Conservation (phyloP, 2,113 vertebrate genomes). For the Triplophysa dalaica region DNA sequence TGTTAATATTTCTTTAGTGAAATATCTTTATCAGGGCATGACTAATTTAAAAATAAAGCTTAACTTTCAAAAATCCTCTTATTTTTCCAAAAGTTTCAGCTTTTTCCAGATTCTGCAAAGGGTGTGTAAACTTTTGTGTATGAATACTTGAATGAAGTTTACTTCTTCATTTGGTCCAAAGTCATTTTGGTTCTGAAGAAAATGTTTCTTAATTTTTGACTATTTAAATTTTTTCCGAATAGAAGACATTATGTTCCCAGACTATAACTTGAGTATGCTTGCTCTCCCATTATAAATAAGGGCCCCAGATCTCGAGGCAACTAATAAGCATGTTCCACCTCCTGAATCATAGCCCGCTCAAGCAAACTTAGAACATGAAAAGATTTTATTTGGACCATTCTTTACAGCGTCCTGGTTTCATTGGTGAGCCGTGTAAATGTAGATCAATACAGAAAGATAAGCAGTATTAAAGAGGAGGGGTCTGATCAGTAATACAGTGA, state of each 20-base stretch:
- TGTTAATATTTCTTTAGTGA: too few relatives aligned
- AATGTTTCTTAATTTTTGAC: too few relatives aligned
- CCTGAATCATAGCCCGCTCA: neutral
- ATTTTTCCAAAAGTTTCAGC: too few relatives aligned
- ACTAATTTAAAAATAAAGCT: too few relatives aligned
- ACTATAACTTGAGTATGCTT: neutral
- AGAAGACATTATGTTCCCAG: neutral
- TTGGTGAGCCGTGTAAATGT: neutral
- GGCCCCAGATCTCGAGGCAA: neutral
- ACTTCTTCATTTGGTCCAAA: too few relatives aligned
- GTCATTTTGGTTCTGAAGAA: too few relatives aligned
- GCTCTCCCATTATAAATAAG: slow-evolving; percentile 13
- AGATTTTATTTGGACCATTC: neutral
- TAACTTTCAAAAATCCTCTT: too few relatives aligned
- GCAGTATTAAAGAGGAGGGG: slow-evolving; percentile 24
- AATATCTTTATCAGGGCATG: too few relatives aligned
- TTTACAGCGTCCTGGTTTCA: slow-evolving; percentile 9
- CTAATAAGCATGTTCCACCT: neutral
- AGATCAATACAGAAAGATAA: slow-evolving; percentile 23
- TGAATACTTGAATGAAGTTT: too few relatives aligned
- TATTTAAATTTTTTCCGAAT: too few relatives aligned
- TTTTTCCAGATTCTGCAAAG: too few relatives aligned
- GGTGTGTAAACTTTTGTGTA: too few relatives aligned
- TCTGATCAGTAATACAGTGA: slow-evolving; percentile 31
- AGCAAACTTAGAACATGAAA: neutral